Conservation (phyloP, 1,140 invertebrate genomes). For the Drosophila punjabiensis region DNA sequence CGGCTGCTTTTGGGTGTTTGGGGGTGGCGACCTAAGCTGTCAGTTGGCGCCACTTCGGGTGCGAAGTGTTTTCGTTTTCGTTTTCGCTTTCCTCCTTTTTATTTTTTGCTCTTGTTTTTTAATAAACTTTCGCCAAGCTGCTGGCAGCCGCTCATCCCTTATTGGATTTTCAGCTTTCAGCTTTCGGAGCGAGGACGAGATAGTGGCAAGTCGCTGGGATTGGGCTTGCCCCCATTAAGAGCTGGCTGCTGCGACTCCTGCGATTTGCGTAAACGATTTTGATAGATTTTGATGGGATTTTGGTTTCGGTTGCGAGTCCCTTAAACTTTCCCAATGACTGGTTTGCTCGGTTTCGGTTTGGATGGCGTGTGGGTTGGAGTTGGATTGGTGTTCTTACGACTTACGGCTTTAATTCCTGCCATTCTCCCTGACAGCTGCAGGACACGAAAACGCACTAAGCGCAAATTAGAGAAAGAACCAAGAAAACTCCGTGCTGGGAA, state of each 20-base stretch:
- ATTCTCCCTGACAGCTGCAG: constrained; percentile 45
- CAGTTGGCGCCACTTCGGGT: constrained; percentile 72
- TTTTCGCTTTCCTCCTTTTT: constrained; percentile 4
- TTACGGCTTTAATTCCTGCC: constrained; percentile 62
- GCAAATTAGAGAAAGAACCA: constrained; percentile 60
- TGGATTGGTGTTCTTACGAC: constrained; percentile 30
- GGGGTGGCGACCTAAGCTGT: constrained; percentile 57
- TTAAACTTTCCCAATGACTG: constrained; percentile 26
- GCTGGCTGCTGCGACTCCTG: constrained; percentile 36
- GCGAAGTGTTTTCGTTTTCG: constrained; percentile 60
- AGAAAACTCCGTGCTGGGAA: constrained; percentile 42
- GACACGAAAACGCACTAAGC: constrained; percentile 79
- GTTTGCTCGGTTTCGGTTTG: not conserved
- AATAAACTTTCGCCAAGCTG: constrained; percentile 68
- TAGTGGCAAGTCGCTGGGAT: constrained; percentile 13
- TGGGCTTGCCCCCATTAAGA: constrained; percentile 25
- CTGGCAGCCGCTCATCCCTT: constrained; percentile 54
- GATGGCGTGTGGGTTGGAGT: constrained; percentile 2
- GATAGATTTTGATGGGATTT: constrained; percentile 81
- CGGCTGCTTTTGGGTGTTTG: not conserved
- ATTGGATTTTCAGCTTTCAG: constrained; percentile 69
- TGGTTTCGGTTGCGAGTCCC: constrained; percentile 26
- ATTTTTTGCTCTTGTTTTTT: constrained; percentile 37
- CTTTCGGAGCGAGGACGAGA: constrained; percentile 37
- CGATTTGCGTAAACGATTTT: constrained; percentile 82